A percentile compares a stretch with the other conserved stretches of the same genome.
Evolutionary conservation across 2,888 invertebrate species (phyloP).

Genomic region (Eueremaeus valkanovi): DNA sequence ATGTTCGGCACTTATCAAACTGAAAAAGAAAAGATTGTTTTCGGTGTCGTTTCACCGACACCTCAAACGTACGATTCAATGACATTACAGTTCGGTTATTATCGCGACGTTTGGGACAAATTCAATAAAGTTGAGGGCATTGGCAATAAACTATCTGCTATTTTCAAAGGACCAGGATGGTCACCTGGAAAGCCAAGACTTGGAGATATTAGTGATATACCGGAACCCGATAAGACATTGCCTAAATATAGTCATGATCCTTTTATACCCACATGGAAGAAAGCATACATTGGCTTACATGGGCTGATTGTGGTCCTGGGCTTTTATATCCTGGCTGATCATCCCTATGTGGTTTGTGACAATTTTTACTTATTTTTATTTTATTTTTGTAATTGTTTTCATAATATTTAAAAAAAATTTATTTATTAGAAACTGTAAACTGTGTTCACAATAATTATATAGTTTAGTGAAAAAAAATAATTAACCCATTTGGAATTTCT

Average conservation of each 20-base stretch:
- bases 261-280: neutral
- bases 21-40: constrained; percentile 73
- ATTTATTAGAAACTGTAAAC: too few species aligned
- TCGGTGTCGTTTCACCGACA: constrained; percentile 73
- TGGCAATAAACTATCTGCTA: constrained; percentile 63
- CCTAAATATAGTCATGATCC: constrained; percentile 34
- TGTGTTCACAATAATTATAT: too few species aligned
- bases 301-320: constrained; percentile 3
- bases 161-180: constrained; percentile 86
- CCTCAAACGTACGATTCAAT: constrained; percentile 74
- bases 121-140: constrained; percentile 57
- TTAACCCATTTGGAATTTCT: too few species aligned
- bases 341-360: constrained; percentile 13
- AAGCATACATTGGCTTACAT: constrained; percentile 18
- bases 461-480: too few species aligned
- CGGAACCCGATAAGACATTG: constrained; percentile 59
- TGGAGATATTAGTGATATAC: constrained; percentile 68
- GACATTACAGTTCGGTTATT: constrained; percentile 66
- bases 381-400: too few species aligned
- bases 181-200: constrained; percentile 70
- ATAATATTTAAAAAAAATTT: too few species aligned
- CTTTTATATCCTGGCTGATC: constrained; percentile 12
- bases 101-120: constrained; percentile 62
- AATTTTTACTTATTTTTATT: neutral
- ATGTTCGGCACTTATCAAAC: constrained; percentile 75